Evolutionary conservation across 2,113 vertebrate genomes (phyloP), one percentile per base, ranked within the genome.

Genomic region (Notechis scutatus): DNA sequence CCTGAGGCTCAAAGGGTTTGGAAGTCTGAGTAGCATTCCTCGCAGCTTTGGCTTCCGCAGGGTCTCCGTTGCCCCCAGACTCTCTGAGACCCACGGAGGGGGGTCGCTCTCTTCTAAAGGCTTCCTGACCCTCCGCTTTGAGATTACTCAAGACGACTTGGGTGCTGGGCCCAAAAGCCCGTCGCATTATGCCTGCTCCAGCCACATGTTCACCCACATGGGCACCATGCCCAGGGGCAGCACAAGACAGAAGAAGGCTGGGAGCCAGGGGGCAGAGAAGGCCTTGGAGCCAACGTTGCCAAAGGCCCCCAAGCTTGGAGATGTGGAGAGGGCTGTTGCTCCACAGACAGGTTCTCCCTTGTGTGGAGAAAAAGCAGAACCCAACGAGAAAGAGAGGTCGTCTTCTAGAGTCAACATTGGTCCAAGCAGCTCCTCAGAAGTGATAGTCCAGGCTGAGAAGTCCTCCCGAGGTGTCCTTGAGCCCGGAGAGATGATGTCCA

Each of bases 181-280:
- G 0, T 96, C 96, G 18, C 96, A 97, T 94, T 99, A 99, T 0
- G 98, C 98, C 61, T 97, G 98, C 18, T 99, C 99, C 0, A 98
- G 98, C 0, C 98, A 99, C 93, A 98, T 97, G 98, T 99, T 99
- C 95, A 99, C 98, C 47, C 99, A 99, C 93, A 97, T 99, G 97
- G 99, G 99, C 34, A 99, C 99, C 61, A 98, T 99, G 98, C 99
- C 99, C n/a, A 97, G 98, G 47, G 88, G 93, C 52, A 96, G 85
- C 91, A 18, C 34, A 39, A 95, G 93, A 93, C 94, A 94, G 34
- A 96, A 94, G 90, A 96, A 94, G 90, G 91, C 34, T 93, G 59
- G 90, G 91, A 94, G 74, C 56, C 86, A 57, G 85, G 0, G 9
- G 89, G 2, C 7, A 1, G 90, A 7, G 26, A 89, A 4, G 3